A percentile compares a stretch with the other conserved stretches of the same genome.
phyloP scores from a whole-genome alignment of 2,888 invertebrate species.

The Scaptomyza cyrtandrae region DNA sequence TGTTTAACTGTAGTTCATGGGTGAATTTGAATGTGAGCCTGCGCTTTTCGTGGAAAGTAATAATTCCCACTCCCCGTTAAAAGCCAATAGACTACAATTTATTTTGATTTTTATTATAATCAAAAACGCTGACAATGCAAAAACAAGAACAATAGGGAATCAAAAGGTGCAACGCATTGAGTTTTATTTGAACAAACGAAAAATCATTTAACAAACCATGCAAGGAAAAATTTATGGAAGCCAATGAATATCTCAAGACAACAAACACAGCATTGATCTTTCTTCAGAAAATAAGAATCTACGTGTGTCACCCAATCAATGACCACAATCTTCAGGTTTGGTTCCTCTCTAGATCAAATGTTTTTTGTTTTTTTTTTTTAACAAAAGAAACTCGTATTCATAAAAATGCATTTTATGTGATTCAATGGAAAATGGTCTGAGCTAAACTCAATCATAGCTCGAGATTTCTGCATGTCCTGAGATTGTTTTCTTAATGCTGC shows the following conservation, averaged over 20 bases:
- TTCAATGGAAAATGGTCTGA: slow-evolving; percentile 49
- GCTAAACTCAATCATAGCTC: slow-evolving; percentile 6
- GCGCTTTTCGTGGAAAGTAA: slow-evolving; percentile 29
- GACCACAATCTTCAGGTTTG: slow-evolving; percentile 77
- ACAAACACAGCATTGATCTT: slow-evolving; percentile 71
- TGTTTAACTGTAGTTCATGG: slow-evolving; percentile 1
- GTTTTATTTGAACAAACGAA: not conserved
- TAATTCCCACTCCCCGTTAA: slow-evolving; percentile 26
- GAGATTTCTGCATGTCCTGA: slow-evolving; percentile 46
- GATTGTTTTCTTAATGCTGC: slow-evolving; percentile 38
- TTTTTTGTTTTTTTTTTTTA: slow-evolving; percentile 20
- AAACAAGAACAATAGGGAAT: slow-evolving; percentile 35
- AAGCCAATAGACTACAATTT: slow-evolving; percentile 75
- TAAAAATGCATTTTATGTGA: slow-evolving; percentile 67
- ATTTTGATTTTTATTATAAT: slow-evolving; percentile 75
- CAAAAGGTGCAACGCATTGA: slow-evolving; percentile 60
- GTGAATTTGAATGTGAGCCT: slow-evolving; percentile 29
- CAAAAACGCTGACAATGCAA: slow-evolving; percentile 59
- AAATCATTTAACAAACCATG: slow-evolving; percentile 36
- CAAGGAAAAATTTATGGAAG: slow-evolving; percentile 66
- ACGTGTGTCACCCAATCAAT: slow-evolving; percentile 73
- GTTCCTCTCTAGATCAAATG: slow-evolving; percentile 36
- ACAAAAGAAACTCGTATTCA: slow-evolving; percentile 33
- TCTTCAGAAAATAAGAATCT: slow-evolving; percentile 78
- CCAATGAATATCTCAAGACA: slow-evolving; percentile 45